Conservation (phyloP, 2,888 invertebrate species). For the Epistrophe eligans region DNA sequence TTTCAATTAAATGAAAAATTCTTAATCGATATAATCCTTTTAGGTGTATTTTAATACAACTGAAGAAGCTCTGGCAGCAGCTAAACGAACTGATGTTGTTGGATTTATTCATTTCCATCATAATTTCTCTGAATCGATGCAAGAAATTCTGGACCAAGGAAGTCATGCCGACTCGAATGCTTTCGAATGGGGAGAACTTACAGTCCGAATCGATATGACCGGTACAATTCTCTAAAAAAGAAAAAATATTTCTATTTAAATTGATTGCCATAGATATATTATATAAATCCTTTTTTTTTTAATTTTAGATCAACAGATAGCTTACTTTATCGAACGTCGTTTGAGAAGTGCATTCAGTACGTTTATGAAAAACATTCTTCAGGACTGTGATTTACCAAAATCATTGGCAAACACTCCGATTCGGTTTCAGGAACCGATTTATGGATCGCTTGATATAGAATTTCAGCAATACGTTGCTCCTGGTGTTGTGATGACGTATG, state of each 20-base stretch:
- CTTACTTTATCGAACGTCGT: slow-evolving; percentile 88
- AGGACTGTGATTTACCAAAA: slow-evolving; percentile 87
- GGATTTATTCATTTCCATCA: slow-evolving; percentile 88
- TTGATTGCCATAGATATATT: neutral
- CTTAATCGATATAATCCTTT: slow-evolving; percentile 13
- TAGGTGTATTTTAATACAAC: slow-evolving; percentile 85
- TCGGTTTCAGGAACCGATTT: slow-evolving; percentile 89
- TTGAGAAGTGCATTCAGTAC: slow-evolving; percentile 88
- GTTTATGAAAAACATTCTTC: slow-evolving; percentile 87
- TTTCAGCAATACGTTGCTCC: slow-evolving; percentile 94
- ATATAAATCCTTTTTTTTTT: slow-evolving; percentile 4
- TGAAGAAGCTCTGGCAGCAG: slow-evolving; percentile 85
- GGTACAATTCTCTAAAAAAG: slow-evolving; percentile 84
- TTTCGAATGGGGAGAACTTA: slow-evolving; percentile 87
- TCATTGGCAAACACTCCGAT: slow-evolving; percentile 87
- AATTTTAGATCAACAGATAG: slow-evolving; percentile 92
- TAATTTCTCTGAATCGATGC: slow-evolving; percentile 89
- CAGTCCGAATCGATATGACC: slow-evolving; percentile 90
- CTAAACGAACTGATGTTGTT: slow-evolving; percentile 85
- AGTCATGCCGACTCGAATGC: slow-evolving; percentile 85
- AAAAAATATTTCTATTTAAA: neutral
- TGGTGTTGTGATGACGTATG: slow-evolving; percentile 92
- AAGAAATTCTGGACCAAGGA: slow-evolving; percentile 86
- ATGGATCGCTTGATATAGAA: slow-evolving; percentile 88
- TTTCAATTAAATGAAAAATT: neutral